Evolutionary conservation across 2,113 vertebrate genomes (phyloP).

Genomic region (Tamias sibiricus): DNA sequence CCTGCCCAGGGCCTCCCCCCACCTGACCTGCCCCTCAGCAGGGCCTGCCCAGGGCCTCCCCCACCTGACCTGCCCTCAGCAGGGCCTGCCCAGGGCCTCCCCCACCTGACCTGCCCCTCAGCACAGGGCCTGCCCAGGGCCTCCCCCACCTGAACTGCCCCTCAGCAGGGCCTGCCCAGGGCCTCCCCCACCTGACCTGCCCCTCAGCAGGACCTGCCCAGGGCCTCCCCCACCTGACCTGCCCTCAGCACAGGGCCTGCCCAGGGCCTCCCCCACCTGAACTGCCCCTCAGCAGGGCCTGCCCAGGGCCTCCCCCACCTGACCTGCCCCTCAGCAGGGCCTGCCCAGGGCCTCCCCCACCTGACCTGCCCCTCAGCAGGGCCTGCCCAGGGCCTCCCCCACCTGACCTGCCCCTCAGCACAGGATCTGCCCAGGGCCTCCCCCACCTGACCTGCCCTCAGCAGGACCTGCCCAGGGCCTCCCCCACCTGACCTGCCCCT

Average conservation of each 20-base stretch:
- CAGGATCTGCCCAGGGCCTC: slow-evolving; percentile 73
- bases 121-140: slow-evolving; percentile 72
- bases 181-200: too few relatives aligned
- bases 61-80: too few relatives aligned
- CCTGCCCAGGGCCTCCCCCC: slow-evolving; percentile 69
- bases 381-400: slow-evolving; percentile 75
- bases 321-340: too few relatives aligned
- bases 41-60: slow-evolving; percentile 74
- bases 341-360: slow-evolving; percentile 74
- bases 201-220: slow-evolving; percentile 72
- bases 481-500: too few relatives aligned
- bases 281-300: slow-evolving; percentile 74
- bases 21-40: too few relatives aligned
- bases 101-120: too few relatives aligned
- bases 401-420: too few relatives aligned
- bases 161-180: slow-evolving; percentile 72
- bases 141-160: too few relatives aligned
- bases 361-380: too few relatives aligned
- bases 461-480: slow-evolving; percentile 73
- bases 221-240: too few relatives aligned
- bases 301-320: slow-evolving; percentile 73
- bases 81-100: slow-evolving; percentile 74
- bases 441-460: too few relatives aligned
- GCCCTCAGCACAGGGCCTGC: slow-evolving; percentile 76
- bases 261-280: slow-evolving; percentile 70